Base-by-base conservation (phyloP, 2,113 vertebrate genomes). In the Lynx canadensis region DNA sequence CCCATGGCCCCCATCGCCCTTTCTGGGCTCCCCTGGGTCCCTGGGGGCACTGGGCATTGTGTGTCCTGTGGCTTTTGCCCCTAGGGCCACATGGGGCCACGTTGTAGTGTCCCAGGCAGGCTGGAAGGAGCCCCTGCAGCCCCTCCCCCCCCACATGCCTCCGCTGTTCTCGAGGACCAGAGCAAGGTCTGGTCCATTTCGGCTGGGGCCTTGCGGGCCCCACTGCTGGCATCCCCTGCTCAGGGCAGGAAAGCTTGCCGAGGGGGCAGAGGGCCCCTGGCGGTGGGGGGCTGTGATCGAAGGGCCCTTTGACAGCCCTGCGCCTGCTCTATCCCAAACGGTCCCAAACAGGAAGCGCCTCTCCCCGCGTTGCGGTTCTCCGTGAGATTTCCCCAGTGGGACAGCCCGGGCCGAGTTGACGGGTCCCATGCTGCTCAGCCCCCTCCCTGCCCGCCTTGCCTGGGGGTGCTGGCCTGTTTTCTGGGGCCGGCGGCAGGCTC, bases 301-400 rank as follows among this genome's bases (percentile, higher is more conserved):
- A 36, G 14, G 29, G 68, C 38, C 36, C 38, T 0, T 2, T 0
- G 48, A 31, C 79, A 33, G 57, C 23, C 55, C 57, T 0, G 3
- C 6, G 41, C 38, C 29, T 3, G 12, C 12, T 4, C 16, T 0
- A 1, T 25, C 16, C 68, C 27, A 31, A 36, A 66, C 12, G 0
- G 3, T 29, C 21, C 74, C 21, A 31, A 45, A 66, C 91, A 78
- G 97, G 95, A 93, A 71, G 57, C 1, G 15, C 27, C 3, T 23
- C 63, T 60, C 66, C 83, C 16, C n/a, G 25, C 83, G 1, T 23
- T 1, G 33, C 7, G 89, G 27, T 33, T 71, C 63, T 19, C 14
- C 1, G 0, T 27, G 82, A 63, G 19, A 31, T 4, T 10, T 3
- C 45, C 63, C 18, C 1, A 0, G 25, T 18, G 12, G 55, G 69